Percentiles rank a stretch among this genome's conserved stretches.
Conservation (phyloP, 2,888 invertebrate species). For the Elegia similella region DNA sequence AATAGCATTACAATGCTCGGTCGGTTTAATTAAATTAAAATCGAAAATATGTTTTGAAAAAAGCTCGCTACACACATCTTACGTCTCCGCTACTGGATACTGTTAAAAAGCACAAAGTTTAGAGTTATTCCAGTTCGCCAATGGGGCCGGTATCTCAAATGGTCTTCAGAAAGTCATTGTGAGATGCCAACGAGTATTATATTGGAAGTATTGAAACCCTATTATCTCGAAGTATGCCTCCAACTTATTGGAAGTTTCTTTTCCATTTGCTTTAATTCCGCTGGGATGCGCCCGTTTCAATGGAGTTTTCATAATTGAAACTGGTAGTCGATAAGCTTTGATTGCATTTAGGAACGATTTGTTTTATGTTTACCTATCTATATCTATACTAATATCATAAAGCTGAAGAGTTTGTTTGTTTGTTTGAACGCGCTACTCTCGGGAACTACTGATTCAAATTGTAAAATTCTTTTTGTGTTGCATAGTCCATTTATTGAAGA, state of each 20-base stretch:
- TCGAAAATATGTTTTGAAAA: too few relatives aligned
- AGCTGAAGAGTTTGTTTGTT: too few relatives aligned
- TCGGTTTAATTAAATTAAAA: too few relatives aligned
- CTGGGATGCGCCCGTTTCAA: neutral
- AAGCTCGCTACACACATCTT: too few relatives aligned
- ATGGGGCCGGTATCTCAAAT: slow-evolving; percentile 1
- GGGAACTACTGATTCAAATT: too few relatives aligned
- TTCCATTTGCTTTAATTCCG: slow-evolving; percentile 7
- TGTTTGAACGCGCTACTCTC: too few relatives aligned
- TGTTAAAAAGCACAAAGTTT: neutral
- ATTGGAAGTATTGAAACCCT: slow-evolving; percentile 16
- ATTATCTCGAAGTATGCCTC: slow-evolving; percentile 15
- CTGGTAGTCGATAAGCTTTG: neutral
- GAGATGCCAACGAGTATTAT: slow-evolving; percentile 15
- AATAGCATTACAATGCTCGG: too few relatives aligned
- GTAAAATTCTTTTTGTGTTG: too few relatives aligned
- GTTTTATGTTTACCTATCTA: neutral
- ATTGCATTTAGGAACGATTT: neutral
- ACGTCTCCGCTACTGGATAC: too few relatives aligned
- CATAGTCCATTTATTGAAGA: too few relatives aligned
- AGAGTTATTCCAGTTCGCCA: neutral
- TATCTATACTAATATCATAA: too few relatives aligned
- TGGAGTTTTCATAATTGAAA: neutral
- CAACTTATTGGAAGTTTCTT: slow-evolving; percentile 6
- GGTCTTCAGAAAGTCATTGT: slow-evolving; percentile 7